Evolutionary conservation across 2,888 invertebrate species (phyloP), one percentile per base, ranked within the genome.

Genomic region (Germaria angustata): DNA sequence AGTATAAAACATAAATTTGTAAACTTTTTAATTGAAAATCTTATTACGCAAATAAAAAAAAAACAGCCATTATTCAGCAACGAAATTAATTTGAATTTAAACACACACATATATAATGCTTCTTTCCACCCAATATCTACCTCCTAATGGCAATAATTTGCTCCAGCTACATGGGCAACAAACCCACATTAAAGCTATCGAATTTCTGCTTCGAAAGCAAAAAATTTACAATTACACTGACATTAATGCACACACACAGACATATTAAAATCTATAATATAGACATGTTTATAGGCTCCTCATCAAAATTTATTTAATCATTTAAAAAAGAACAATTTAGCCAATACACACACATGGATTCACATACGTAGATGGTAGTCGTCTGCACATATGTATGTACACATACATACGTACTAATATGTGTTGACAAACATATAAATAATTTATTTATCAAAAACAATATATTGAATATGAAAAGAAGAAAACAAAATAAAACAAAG

Each of bases 81-180:
- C 39, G 68, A 46, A 69, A 69, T 63, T 80, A 80, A 80, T 80
- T 69, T 75, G 68, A 75, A 75, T 75, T 80, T 63, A 69, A 80
- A 41, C 63, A 49, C 73, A 22, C 15, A 28, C 28, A 28, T 28
- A 28, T 28, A 3, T 32, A 51, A 39, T 63, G 51, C 22, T 61
- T 63, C 15, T 20, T 28, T 28, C 15, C 8, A 2, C 2, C 9
- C 36, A 15, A 9, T 7, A 36, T 1, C 15, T 65, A 11, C 2
- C 17, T 53, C 32, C 6, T 1, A 13, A n/a, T n/a, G n/a, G n/a
- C n/a, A n/a, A n/a, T 22, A 46, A 17, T 22, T 13, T 24, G 46
- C 39, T 41, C 41, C n/a, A 15, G 15, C 57, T n/a, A n/a, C n/a
- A 24, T 5, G 0, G 17, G 4, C 13, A n/a, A n/a, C n/a, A n/a